Conservation (phyloP, 1,140 invertebrate species). For the Camponotus vicinus region DNA sequence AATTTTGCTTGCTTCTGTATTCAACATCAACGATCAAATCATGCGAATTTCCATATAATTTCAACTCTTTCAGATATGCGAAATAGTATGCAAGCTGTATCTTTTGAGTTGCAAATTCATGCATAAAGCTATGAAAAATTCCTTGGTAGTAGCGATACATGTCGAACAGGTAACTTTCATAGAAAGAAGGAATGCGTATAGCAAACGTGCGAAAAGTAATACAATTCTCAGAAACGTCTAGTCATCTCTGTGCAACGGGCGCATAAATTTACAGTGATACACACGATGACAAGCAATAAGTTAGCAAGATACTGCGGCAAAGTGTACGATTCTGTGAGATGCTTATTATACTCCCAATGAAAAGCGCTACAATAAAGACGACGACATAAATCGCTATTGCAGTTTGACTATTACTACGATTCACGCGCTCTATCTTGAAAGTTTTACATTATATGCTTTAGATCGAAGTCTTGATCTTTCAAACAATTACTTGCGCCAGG, state of each 20-base stretch:
- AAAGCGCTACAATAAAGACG: not conserved
- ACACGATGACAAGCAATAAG: not conserved
- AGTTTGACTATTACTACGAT: not conserved
- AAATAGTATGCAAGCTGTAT: not conserved
- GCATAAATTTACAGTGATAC: not conserved
- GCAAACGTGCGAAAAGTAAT: constrained; percentile 25
- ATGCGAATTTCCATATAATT: constrained; percentile 21
- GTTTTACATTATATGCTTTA: not conserved
- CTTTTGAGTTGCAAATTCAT: constrained; percentile 23
- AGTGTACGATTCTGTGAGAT: not conserved
- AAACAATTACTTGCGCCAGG: not conserved
- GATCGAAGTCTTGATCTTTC: not conserved
- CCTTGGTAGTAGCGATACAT: not conserved
- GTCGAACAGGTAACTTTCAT: constrained; percentile 2
- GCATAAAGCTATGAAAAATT: constrained; percentile 31
- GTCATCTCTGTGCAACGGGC: not conserved
- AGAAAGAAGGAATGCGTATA: not conserved
- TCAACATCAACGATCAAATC: not conserved
- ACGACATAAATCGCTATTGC: not conserved
- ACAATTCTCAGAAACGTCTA: not conserved
- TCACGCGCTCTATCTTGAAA: not conserved
- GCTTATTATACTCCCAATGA: not conserved
- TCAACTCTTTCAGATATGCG: not conserved
- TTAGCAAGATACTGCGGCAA: not conserved
- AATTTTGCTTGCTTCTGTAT: not conserved